phyloP scores from a whole-genome alignment of 2,888 invertebrate genomes.

The Clanis bilineata region DNA sequence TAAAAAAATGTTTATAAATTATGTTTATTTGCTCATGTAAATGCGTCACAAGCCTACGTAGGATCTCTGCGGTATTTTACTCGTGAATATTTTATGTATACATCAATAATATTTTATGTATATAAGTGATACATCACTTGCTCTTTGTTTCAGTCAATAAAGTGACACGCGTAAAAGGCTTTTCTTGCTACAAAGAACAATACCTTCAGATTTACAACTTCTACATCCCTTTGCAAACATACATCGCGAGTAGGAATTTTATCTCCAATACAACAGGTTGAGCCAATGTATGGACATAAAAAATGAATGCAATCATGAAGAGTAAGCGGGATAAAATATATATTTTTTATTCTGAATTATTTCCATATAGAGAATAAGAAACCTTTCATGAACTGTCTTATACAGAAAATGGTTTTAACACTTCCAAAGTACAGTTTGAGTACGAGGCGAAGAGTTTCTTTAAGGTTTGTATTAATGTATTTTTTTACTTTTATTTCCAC shows the following conservation, averaged over 20 bases:
- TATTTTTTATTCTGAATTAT: too few relatives aligned
- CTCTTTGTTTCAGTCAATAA: constrained; percentile 8
- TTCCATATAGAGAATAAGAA: too few relatives aligned
- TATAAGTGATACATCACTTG: neutral
- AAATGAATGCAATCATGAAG: too few relatives aligned
- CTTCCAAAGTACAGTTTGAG: too few relatives aligned
- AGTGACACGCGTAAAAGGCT: constrained; percentile 2
- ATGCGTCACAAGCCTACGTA: neutral
- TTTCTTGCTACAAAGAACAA: neutral
- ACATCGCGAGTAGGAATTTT: neutral
- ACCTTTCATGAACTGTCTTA: too few relatives aligned
- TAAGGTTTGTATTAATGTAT: too few relatives aligned
- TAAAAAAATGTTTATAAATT: neutral
- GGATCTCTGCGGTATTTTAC: neutral
- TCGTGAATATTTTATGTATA: neutral
- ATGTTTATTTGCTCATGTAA: neutral
- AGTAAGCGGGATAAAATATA: too few relatives aligned
- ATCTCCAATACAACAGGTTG: neutral
- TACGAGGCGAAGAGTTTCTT: too few relatives aligned
- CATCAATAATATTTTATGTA: neutral
- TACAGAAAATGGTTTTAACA: too few relatives aligned
- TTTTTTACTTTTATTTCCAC: too few relatives aligned
- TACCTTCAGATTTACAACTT: neutral
- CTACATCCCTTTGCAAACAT: neutral
- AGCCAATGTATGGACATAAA: neutral